These are phyloP conservation scores for Hirtodrosophila cameraria DNA, from an alignment of 2,888 invertebrate genomes.

Conservation along the genomic window DNA sequence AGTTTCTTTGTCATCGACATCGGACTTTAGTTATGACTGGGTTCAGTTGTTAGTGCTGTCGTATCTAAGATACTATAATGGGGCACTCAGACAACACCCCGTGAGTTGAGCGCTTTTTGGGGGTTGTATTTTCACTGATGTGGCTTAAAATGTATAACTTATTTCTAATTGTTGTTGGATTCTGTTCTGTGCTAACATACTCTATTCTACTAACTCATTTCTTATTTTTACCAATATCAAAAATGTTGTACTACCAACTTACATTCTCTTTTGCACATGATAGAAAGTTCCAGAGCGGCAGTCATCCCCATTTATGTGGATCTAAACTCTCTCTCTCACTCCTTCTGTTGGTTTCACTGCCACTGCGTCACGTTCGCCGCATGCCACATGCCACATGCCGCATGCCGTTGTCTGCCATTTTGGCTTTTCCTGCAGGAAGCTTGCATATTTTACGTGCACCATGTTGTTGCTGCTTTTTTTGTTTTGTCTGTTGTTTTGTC, in stretches of 20 bases:
- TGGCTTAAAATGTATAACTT: not conserved
- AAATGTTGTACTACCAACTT: not conserved
- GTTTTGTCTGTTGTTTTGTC: constrained; percentile 26
- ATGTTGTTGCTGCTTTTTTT: constrained; percentile 14
- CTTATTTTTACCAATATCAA: constrained; percentile 7
- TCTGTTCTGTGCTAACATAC: constrained; percentile 30
- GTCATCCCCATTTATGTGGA: constrained; percentile 31
- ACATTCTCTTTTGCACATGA: constrained; percentile 9
- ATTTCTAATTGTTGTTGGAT: constrained; percentile 16
- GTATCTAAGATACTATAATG: constrained; percentile 1
- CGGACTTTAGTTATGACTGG: too few species aligned
- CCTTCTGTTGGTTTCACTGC: constrained; percentile 40
- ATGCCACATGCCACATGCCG: constrained; percentile 8
- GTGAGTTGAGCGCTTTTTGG: constrained; percentile 33
- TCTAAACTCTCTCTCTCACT: constrained; percentile 24
- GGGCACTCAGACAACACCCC: constrained; percentile 61
- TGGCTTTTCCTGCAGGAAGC: constrained; percentile 76
- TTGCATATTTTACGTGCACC: constrained; percentile 71
- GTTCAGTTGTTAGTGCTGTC: not conserved
- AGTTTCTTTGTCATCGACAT: too few species aligned
- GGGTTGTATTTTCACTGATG: constrained; percentile 36
- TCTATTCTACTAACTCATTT: constrained; percentile 1
- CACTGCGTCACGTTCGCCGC: constrained; percentile 50
- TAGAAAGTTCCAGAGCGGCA: constrained; percentile 46
- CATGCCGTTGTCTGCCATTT: constrained; percentile 56